Conservation (phyloP, 2,113 vertebrate species). For the Hypocryptadius cinnamomeus region DNA sequence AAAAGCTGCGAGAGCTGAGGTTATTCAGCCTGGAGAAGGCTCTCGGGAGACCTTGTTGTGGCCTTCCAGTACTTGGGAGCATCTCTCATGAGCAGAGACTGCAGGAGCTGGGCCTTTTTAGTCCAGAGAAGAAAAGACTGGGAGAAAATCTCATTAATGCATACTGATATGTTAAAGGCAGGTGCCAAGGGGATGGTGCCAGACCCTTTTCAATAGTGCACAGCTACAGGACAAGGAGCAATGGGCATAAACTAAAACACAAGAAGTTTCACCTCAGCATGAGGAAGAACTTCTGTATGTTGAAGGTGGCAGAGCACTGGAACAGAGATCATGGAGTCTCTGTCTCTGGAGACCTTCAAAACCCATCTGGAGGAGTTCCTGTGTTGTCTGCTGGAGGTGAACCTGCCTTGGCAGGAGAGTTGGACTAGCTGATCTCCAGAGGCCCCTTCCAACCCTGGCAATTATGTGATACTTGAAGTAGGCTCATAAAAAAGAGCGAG, state of each 20-base stretch:
- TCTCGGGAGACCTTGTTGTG: not conserved
- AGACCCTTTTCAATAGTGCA: not conserved
- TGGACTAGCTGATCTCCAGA: not conserved
- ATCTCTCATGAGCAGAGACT: not conserved
- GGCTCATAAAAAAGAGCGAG: not conserved
- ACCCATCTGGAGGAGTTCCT: not conserved
- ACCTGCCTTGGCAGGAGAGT: not conserved
- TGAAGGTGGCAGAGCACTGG: not conserved
- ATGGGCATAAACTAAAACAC: not conserved
- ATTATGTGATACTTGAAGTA: not conserved
- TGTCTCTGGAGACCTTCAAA: not conserved
- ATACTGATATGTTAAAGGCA: not conserved
- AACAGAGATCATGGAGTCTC: not conserved
- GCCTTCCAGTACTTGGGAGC: not conserved
- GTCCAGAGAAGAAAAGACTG: not conserved
- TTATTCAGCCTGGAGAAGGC: not conserved
- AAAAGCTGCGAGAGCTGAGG: not conserved
- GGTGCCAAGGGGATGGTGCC: not conserved
- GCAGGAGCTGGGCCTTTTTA: not conserved
- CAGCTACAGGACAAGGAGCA: rapidly evolving
- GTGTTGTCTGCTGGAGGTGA: not conserved
- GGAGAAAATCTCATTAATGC: not conserved
- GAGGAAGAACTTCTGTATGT: not conserved
- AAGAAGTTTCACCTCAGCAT: not conserved
- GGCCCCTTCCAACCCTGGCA: not conserved